Percentiles rank a stretch among this genome's conserved stretches.
Conservation (phyloP, 2,113 vertebrate genomes). For the Haemorhous mexicanus region DNA sequence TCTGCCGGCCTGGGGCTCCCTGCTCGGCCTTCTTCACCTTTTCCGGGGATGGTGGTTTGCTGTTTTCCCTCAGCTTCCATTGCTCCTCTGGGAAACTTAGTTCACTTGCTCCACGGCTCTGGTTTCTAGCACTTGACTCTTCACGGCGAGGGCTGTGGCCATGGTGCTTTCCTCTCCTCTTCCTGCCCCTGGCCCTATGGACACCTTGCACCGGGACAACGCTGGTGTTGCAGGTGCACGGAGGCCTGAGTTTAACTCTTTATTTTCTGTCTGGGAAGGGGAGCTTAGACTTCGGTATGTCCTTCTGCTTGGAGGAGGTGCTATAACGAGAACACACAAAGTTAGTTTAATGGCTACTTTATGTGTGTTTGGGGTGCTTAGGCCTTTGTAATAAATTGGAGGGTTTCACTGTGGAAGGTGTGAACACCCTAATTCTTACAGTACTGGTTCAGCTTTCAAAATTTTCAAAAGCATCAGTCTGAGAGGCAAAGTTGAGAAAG, state of each 20-base stretch:
- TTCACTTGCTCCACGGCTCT: fast-evolving
- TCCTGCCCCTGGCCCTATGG: fast-evolving
- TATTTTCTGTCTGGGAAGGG: fast-evolving
- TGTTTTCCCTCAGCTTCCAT: fast-evolving
- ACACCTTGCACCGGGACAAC: fast-evolving
- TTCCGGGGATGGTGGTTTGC: fast-evolving
- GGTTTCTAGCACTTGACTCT: not conserved
- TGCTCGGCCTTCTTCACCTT: fast-evolving
- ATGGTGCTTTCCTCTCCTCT: fast-evolving
- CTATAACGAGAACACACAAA: no score
- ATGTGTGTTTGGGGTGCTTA: fast-evolving
- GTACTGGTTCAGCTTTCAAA: not conserved
- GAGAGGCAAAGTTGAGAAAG: not conserved
- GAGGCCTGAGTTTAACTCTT: fast-evolving
- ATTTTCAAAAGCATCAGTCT: not conserved
- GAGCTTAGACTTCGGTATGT: fast-evolving
- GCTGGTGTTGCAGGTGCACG: fast-evolving
- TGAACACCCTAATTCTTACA: not conserved
- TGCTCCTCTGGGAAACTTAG: fast-evolving
- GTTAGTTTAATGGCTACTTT: not conserved
- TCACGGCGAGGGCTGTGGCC: no score
- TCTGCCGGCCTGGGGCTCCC: not conserved
- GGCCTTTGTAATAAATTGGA: not conserved
- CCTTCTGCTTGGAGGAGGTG: not conserved
- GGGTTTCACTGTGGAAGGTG: not conserved